Evolutionary conservation across 2,888 invertebrate genomes (phyloP), one percentile per base, ranked within the genome.

Genomic region (Steinernema hermaphroditum): DNA sequence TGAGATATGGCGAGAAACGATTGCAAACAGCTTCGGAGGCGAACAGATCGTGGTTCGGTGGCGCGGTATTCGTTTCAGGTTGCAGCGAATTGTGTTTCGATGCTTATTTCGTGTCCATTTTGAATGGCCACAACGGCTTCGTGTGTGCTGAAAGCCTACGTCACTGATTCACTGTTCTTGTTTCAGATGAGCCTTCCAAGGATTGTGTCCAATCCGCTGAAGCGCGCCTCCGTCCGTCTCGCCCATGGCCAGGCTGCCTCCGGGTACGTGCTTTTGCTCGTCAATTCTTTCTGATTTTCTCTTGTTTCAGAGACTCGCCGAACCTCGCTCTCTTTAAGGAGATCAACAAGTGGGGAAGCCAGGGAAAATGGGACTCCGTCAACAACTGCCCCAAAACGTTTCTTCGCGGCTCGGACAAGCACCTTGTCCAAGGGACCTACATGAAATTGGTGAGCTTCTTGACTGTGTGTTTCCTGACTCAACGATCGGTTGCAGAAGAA

Each of bases 321-420:
- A 62, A 62, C 32, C 62, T 73, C 32, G 72, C 75, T 12, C 72
- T 79, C 19, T 82, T 81, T 78, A 77, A 78, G 69, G 79, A 81
- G 69, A 82, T 83, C 72, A 83, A 83, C 76, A 74, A 78, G 41
- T 77, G 82, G 22, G 81, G 78, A 8, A 77, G 79, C 57, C 80
- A 81, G 72, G 83, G 83, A 57, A 82, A 83, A 73, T 83, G 83
- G 83, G 82, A 83, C 62, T 80, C 76, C 68, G 74, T 83, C 73
- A 81, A 83, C 75, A 83, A 83, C 72, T 75, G 71, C 44, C 82
- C 83, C 34, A 79, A 80, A 46, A 24, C 34, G 29, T 44, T 37
- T 16, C 44, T 72, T n/a, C n/a, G 41, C 1, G 46, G 69, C 9
- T 14, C n/a, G 14, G 69, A 69, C 16, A 62, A 29, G 62, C 24